These are phyloP conservation scores for Stegodyphus dumicola DNA, from an alignment of 1,140 invertebrate species.

Conservation along the genomic window DNA sequence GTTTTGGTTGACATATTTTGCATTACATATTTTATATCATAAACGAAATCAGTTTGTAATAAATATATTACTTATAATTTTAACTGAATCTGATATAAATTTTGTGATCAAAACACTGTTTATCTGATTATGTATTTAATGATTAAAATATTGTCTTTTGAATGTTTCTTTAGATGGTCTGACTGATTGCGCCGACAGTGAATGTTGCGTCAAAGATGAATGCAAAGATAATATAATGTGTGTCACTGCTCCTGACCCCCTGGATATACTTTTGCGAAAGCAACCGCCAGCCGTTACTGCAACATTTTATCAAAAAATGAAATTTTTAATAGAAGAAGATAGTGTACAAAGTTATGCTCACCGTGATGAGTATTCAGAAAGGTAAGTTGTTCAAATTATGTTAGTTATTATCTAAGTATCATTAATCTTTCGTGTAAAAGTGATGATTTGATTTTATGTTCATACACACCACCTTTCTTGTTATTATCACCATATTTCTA, in stretches of 20 bases:
- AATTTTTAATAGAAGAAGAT: slow-evolving; percentile 97
- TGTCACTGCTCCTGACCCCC: slow-evolving; percentile 90
- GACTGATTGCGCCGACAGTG: slow-evolving; percentile 96
- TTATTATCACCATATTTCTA: too few species aligned
- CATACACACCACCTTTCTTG: too few species aligned
- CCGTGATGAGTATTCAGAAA: slow-evolving; percentile 95
- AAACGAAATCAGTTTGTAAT: too few species aligned
- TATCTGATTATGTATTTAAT: not conserved
- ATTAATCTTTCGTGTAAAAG: too few species aligned
- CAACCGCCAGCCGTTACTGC: slow-evolving; percentile 96
- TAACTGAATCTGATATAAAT: too few species aligned
- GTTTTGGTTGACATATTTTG: too few species aligned
- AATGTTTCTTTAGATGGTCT: slow-evolving; percentile 82
- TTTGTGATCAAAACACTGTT: too few species aligned
- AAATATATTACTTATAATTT: too few species aligned
- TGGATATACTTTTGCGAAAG: slow-evolving; percentile 91
- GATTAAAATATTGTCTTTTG: not conserved
- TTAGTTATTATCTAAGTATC: too few species aligned
- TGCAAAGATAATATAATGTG: slow-evolving; percentile 90
- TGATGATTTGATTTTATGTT: too few species aligned
- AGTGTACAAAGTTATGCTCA: slow-evolving; percentile 97
- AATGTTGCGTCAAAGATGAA: slow-evolving; percentile 86
- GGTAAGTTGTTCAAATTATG: slow-evolving; percentile 74
- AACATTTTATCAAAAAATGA: slow-evolving; percentile 97
- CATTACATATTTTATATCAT: too few species aligned